Base-by-base conservation (phyloP, 2,888 invertebrate species). In the Hedya salicella region DNA sequence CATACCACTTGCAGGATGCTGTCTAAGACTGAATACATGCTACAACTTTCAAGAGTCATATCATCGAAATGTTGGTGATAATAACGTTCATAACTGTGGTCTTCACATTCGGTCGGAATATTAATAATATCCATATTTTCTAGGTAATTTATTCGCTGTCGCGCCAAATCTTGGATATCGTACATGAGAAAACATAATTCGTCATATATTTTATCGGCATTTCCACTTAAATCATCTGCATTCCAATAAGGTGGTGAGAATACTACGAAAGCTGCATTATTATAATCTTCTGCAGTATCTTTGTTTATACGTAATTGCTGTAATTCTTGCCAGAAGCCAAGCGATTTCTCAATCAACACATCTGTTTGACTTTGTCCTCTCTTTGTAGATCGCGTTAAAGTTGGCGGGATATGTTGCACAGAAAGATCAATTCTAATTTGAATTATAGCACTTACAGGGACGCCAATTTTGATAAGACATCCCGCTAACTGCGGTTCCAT, bases 81-180 rank as follows among this genome's bases (percentile, higher is more conserved):
- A 67, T 74, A 70, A n/a, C 70, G 71, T 30, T 70, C 70, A 63
- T 69, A 77, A 21, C 63, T 67, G 8, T 76, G 69, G 14, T 82
- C 74, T n/a, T 63, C 56, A 21, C 50, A 42, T 17, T 79, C 78
- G 52, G 78, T 68, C 2, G 89, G 85, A 66, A 92, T 80, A 53
- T 77, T 68, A 48, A 87, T 79, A 49, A 89, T 80, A 68, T 86
- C 82, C 87, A 93, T 91, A 71, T 89, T 92, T 11, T 87, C 78
- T 65, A 93, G 77, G 75, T 92, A 94, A 71, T 89, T 82, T 3
- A 53, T 46, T 74, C 93, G 92, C 71, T 93, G 93, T 67, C 91
- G 78, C 5, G 83, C 82, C 52, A 93, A 82, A 71, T 94, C 93
- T 75, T 93, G 91, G 46, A 93, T 78, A 74, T 94, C 93, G 68